Evolutionary conservation across 37 sponge, comb jelly and placozoan species (phyloP), one percentile per base, ranked within the genome.

Genomic region (Halichondria panicea): DNA sequence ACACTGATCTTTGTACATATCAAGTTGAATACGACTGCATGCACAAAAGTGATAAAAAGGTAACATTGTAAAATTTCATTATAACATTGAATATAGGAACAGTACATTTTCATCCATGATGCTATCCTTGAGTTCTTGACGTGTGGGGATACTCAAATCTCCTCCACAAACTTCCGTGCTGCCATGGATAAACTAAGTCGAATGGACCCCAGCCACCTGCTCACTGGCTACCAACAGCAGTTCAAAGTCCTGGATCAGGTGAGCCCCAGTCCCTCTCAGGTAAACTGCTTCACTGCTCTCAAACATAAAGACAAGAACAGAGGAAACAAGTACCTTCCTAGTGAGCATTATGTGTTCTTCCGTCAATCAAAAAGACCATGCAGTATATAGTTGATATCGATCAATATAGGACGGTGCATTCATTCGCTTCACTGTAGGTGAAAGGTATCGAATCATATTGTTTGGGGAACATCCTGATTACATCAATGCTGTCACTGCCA

Each of bases 41-140:
- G n/a, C n/a, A n/a, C n/a, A n/a, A n/a, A n/a, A n/a, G n/a, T n/a
- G n/a, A n/a, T n/a, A n/a, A n/a, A n/a, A n/a, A n/a, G n/a, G n/a
- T n/a, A n/a, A n/a, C n/a, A n/a, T n/a, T n/a, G n/a, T n/a, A n/a
- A n/a, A n/a, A n/a, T n/a, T n/a, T n/a, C n/a, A n/a, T n/a, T n/a
- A n/a, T n/a, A n/a, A n/a, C n/a, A n/a, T n/a, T n/a, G n/a, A n/a
- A n/a, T n/a, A n/a, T n/a, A 91, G 92, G 78, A 91, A 2, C 92
- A 91, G 55, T 91, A 78, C 53, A 70, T 59, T 8, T 91, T 91
- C 67, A 38, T 81, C 28, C 75, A 91, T 41, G 80, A 82, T 75
- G 92, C 84, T 22, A 53, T 91, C 5, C 72, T 87, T 37, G 87
- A 86, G 69, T 75, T 66, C 5, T 28, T 87, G n/a, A 66, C 56